Base-by-base conservation (phyloP, 1,140 invertebrate genomes). In the Dufourea novaeangliae region DNA sequence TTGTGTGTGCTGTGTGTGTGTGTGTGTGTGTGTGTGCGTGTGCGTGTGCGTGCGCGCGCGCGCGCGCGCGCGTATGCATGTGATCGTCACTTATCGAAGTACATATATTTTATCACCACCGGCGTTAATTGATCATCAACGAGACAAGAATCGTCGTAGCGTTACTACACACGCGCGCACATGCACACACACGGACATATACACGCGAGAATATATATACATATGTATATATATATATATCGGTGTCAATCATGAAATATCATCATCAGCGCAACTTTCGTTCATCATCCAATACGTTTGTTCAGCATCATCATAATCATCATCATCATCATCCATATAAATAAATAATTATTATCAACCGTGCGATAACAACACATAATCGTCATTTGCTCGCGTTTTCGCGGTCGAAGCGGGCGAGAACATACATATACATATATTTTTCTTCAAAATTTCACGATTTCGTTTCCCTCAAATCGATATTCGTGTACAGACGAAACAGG, bases 311-410 rank as follows among this genome's bases (percentile, higher is more conserved):
- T 67, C 70, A 54, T 73, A 41, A 68, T 44, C 50, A 44, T 69
- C 73, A 39, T 64, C 73, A 46, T 25, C 61, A 81, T 71, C 83
- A 87, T 83, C 74, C 85, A 87, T 86, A 90, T 87, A 90, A 90
- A 92, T 91, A 91, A 92, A 91, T 91, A 92, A 89, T 87, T 86
- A 86, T 88, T 78, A 82, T 86, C 86, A 87, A 88, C 79, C 85
- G 86, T 87, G 77, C 83, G 85, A 86, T 83, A 88, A 90, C 88
- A 89, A 89, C 86, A 54, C 79, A 86, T 85, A 88, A 88, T 90
- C 82, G 86, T 90, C 84, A 84, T 74, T 81, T 77, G 68, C 83
- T 83, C 80, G 66, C 67, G 79, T 27, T 52, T 80, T 61, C 72
- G 59, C 6, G 46, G 39, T 12, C 68, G 74, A 84, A 84, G 44